Evolutionary conservation across 1,140 invertebrate species (phyloP).

Genomic region (Nebria ingens): DNA sequence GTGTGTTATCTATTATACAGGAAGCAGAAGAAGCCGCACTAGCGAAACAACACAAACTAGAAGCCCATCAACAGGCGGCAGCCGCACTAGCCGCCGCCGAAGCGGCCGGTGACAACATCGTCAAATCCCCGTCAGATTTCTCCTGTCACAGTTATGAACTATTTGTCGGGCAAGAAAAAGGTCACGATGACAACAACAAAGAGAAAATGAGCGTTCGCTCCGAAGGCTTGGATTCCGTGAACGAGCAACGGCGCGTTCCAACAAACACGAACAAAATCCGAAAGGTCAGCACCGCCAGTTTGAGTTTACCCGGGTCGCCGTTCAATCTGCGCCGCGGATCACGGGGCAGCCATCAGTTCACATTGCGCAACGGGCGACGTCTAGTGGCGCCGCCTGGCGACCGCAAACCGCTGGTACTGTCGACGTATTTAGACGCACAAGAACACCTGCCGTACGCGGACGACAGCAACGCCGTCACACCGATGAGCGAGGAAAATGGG

Average conservation of each 20-base stretch:
- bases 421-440: conserved; percentile 89
- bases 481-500: conserved; percentile 95
- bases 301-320: conserved; percentile 92
- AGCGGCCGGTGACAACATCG: conserved; percentile 47
- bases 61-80: conserved; percentile 45
- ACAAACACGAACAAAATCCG: conserved; percentile 53
- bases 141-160: conserved; percentile 84
- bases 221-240: conserved; percentile 72
- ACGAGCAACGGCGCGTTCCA: conserved; percentile 59
- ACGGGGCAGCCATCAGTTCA: conserved; percentile 84
- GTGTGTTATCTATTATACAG: conserved; percentile 32
- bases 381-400: conserved; percentile 59
- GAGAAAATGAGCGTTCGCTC: conserved; percentile 83
- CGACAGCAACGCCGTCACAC: conserved; percentile 94
- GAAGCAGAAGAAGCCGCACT: conserved; percentile 73
- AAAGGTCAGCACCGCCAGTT: conserved; percentile 87
- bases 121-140: conserved; percentile 79
- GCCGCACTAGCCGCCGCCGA: conserved; percentile 47
- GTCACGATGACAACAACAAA: conserved; percentile 74
- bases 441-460: conserved; percentile 95
- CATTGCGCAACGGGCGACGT: conserved; percentile 67
- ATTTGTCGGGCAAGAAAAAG: conserved; percentile 76
- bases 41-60: conserved; percentile 59
- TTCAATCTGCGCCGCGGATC: conserved; percentile 84
- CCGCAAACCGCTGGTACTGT: conserved; percentile 85